Percentiles rank a stretch among this genome's conserved stretches.
These are phyloP conservation scores for Habroteleia sp. DNA, from an alignment of 2,888 invertebrate genomes.

Conservation along the genomic window DNA sequence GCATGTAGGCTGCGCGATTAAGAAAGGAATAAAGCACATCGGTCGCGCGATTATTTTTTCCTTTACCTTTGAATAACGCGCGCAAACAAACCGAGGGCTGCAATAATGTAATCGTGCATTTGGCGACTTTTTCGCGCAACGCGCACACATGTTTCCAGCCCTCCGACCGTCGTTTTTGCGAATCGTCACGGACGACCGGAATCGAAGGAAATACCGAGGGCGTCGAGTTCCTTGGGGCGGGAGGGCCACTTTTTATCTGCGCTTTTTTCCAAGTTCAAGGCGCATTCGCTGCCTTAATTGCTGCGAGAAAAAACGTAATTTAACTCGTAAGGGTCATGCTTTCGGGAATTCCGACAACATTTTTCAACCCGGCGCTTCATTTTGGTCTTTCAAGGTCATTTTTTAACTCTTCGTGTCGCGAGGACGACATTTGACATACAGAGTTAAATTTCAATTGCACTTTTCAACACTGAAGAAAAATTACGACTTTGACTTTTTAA, in stretches of 20 bases:
- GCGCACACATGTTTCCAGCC: slow-evolving; percentile 27
- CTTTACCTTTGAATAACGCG: slow-evolving; percentile 13
- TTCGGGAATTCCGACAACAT: slow-evolving; percentile 9
- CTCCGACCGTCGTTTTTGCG: slow-evolving; percentile 19
- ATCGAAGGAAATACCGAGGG: slow-evolving; percentile 34
- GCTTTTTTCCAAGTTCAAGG: slow-evolving; percentile 42
- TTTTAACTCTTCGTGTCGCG: slow-evolving; percentile 2
- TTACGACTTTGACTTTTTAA: too few relatives aligned
- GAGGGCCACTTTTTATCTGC: neutral
- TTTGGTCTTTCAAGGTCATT: slow-evolving; percentile 19
- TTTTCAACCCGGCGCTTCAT: slow-evolving; percentile 15
- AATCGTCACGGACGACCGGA: slow-evolving; percentile 43
- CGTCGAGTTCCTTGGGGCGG: neutral
- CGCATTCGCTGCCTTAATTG: slow-evolving; percentile 32
- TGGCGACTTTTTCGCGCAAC: slow-evolving; percentile 37
- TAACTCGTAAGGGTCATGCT: slow-evolving; percentile 10
- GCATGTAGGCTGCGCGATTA: slow-evolving; percentile 63
- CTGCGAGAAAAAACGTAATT: slow-evolving; percentile 12
- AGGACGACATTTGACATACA: neutral
- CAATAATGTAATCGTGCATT: slow-evolving; percentile 26
- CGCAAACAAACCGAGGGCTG: neutral
- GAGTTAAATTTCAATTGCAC: neutral
- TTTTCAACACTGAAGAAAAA: too few relatives aligned
- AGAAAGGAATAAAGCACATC: slow-evolving; percentile 61
- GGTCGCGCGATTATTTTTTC: slow-evolving; percentile 45